A percentile compares a stretch with the other conserved stretches of the same genome.
These are phyloP conservation scores for Olivierus martensii DNA, from an alignment of 1,140 invertebrate genomes.

Conservation along the genomic window DNA sequence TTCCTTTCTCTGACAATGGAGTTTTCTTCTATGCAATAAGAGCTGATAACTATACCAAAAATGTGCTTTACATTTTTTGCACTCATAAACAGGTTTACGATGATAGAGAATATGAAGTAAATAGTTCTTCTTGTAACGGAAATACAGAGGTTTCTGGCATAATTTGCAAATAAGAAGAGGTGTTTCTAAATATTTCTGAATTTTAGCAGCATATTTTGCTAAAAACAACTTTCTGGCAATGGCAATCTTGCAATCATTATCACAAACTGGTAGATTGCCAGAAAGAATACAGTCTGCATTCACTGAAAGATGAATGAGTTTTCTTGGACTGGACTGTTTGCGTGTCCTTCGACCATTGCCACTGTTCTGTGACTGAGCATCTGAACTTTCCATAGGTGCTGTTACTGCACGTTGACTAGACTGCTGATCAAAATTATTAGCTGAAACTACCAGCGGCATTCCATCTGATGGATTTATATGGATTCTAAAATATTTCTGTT, in stretches of 20 bases:
- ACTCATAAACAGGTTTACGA: conserved; percentile 4
- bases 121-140: conserved; percentile 16
- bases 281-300: neutral
- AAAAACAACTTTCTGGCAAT: conserved; percentile 9
- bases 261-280: neutral
- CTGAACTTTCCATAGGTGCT: neutral
- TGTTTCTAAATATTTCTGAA: conserved; percentile 11
- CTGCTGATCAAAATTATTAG: neutral
- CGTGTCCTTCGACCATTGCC: conserved; percentile 23
- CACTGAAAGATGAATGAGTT: conserved; percentile 25
- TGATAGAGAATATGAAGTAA: conserved; percentile 12
- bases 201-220: conserved; percentile 12
- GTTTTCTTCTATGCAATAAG: conserved; percentile 15
- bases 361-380: neutral
- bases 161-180: conserved; percentile 13
- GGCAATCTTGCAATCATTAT: neutral
- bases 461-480: neutral
- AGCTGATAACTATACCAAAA: conserved; percentile 16
- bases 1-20: neutral
- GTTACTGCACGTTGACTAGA: neutral
- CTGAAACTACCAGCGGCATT: neutral
- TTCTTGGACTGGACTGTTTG: conserved; percentile 36
- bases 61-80: conserved; percentile 13
- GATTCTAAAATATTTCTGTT: conserved; percentile 11
- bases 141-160: conserved; percentile 13